These are phyloP conservation scores for Opisthocomus hoazin DNA, from an alignment of 2,113 vertebrate genomes.

Conservation along the genomic window DNA sequence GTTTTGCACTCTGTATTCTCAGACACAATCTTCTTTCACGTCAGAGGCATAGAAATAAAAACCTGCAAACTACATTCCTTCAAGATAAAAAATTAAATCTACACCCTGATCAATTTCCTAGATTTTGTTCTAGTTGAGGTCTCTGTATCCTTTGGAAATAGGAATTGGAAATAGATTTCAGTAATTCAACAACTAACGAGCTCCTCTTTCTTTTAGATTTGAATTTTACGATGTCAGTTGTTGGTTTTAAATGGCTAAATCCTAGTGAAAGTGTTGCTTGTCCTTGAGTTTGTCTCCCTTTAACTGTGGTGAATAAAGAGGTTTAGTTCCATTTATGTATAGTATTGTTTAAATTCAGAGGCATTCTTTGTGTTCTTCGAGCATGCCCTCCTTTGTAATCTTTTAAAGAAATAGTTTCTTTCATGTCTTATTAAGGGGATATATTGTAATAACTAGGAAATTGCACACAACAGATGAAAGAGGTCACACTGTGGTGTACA, in stretches of 20 bases:
- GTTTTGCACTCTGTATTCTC: background rate
- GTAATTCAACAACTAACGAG: background rate
- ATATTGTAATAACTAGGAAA: background rate
- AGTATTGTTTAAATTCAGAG: background rate
- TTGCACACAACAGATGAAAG: background rate
- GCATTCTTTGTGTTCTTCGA: background rate
- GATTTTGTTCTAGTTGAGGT: background rate
- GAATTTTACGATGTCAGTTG: background rate
- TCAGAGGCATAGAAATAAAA: background rate
- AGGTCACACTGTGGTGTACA: background rate
- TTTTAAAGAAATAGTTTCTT: background rate
- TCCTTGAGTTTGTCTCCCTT: background rate
- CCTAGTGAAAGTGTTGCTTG: background rate
- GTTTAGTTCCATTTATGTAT: background rate
- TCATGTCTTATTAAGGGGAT: background rate
- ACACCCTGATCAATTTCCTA: background rate
- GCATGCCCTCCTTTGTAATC: background rate
- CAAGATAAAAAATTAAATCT: background rate
- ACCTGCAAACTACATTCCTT: background rate
- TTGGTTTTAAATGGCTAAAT: background rate
- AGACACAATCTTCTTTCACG: background rate
- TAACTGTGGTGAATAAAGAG: background rate
- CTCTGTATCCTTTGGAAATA: background rate
- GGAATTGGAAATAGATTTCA: background rate
- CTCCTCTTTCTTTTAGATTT: background rate